Conservation (phyloP, 2,113 vertebrate species). For the Tetrao urogallus region DNA sequence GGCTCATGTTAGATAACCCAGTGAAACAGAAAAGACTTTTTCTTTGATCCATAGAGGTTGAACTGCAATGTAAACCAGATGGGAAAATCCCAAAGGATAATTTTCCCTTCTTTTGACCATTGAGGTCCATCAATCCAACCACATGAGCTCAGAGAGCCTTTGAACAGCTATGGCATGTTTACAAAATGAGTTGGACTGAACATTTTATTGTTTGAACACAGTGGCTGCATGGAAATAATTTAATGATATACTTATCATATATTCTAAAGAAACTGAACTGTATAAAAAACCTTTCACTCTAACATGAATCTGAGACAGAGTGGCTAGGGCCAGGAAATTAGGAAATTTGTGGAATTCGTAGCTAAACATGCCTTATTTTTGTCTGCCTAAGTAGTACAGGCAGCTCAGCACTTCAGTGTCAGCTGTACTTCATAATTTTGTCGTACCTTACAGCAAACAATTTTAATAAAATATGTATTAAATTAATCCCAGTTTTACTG, state of each 20-base stretch:
- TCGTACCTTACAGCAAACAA: slow-evolving; percentile 2
- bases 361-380: background rate
- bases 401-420: background rate
- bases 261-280: slow-evolving; percentile 8
- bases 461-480: slow-evolving; percentile 33
- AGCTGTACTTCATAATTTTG: background rate
- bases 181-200: slow-evolving; percentile 25
- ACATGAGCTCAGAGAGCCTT: slow-evolving; percentile 28
- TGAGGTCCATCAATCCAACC: slow-evolving; percentile 28
- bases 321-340: background rate
- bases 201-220: slow-evolving; percentile 22
- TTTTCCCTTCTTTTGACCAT: slow-evolving; percentile 43
- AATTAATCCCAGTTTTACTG: slow-evolving; percentile 31
- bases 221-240: slow-evolving; percentile 31
- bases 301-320: background rate
- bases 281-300: slow-evolving; percentile 21
- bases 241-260: background rate
- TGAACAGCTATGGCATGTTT: slow-evolving; percentile 38
- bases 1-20: slow-evolving; percentile 38
- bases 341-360: background rate
- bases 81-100: slow-evolving; percentile 49
- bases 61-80: slow-evolving; percentile 62
- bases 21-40: slow-evolving; percentile 51
- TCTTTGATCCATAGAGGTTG: slow-evolving; percentile 39
- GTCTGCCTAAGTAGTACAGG: background rate